phyloP scores from a whole-genome alignment of 2,113 vertebrate species.

The Xiphorhynchus elegans region DNA sequence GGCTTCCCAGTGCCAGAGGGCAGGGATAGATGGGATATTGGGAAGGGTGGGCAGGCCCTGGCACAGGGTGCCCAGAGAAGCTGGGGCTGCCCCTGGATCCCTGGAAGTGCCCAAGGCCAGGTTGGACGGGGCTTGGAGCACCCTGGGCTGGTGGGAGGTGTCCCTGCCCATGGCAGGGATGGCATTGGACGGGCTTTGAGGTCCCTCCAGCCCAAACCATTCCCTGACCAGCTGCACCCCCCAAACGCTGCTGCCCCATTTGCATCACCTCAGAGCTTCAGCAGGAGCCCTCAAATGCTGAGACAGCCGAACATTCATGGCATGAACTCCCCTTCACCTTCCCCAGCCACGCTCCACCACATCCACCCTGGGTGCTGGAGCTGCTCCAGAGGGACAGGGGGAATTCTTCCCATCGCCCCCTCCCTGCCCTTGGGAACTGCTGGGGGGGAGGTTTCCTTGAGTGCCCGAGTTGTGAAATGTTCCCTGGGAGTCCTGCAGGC shows the following conservation, averaged over 20 bases:
- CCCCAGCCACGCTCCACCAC: background rate
- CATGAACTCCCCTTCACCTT: slow-evolving; percentile 74
- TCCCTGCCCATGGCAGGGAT: background rate
- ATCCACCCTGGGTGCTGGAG: background rate
- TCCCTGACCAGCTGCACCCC: slow-evolving; percentile 73
- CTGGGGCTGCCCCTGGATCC: background rate
- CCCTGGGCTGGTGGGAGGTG: background rate
- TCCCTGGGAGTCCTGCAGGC: background rate
- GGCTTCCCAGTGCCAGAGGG: no score
- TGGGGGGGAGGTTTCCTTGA: background rate
- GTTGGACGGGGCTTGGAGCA: background rate
- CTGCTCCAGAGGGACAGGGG: background rate
- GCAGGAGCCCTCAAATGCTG: slow-evolving; percentile 73
- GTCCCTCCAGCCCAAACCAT: background rate
- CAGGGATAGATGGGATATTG: rapidly evolving
- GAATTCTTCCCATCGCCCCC: background rate
- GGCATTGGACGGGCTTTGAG: background rate
- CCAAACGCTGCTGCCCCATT: slow-evolving; percentile 74
- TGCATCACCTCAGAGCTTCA: slow-evolving; percentile 74
- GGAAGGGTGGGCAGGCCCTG: background rate
- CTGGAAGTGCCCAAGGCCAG: background rate
- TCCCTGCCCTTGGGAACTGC: background rate
- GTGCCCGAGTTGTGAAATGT: background rate
- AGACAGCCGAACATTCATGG: slow-evolving; percentile 64
- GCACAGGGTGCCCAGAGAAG: background rate